Percentiles rank a stretch among this genome's conserved stretches.
These are phyloP conservation scores for Pediacus dermestoides DNA, from an alignment of 2,888 invertebrate genomes.

Conservation along the genomic window DNA sequence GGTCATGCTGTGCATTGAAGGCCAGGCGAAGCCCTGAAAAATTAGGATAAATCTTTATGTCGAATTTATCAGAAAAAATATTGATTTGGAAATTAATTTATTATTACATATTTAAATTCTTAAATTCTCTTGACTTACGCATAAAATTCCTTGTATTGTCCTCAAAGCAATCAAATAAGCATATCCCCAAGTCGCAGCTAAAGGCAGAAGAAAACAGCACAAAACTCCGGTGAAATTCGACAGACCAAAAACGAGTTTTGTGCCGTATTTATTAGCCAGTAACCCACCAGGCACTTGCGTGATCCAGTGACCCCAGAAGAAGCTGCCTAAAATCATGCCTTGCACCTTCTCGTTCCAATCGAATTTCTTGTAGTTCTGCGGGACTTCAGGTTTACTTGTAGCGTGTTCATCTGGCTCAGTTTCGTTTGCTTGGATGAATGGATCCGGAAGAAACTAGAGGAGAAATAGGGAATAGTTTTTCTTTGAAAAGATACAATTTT, in stretches of 20 bases:
- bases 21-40: constrained; percentile 64
- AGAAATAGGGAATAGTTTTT: too few species aligned
- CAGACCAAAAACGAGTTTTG: constrained; percentile 66
- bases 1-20: constrained; percentile 75
- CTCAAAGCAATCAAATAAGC: constrained; percentile 58
- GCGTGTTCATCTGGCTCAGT: too few species aligned
- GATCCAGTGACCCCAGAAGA: constrained; percentile 70
- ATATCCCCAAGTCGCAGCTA: constrained; percentile 58
- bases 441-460: too few species aligned
- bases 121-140: constrained; percentile 55
- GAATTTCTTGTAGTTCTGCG: constrained; percentile 35
- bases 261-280: constrained; percentile 65
- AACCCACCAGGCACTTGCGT: constrained; percentile 71
- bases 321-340: constrained; percentile 62
- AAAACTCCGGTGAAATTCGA: constrained; percentile 62
- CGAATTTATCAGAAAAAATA: too few species aligned
- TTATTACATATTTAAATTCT: not conserved
- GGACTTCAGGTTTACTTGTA: too few species aligned
- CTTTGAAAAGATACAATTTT: too few species aligned
- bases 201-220: constrained; percentile 63
- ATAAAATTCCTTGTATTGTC: constrained; percentile 64
- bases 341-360: constrained; percentile 65
- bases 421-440: too few species aligned
- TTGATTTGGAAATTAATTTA: not conserved
- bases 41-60: constrained; percentile 1